phyloP scores from a whole-genome alignment of 2,797 vertebrate species.

The Platyrinchus mystaceus region DNA sequence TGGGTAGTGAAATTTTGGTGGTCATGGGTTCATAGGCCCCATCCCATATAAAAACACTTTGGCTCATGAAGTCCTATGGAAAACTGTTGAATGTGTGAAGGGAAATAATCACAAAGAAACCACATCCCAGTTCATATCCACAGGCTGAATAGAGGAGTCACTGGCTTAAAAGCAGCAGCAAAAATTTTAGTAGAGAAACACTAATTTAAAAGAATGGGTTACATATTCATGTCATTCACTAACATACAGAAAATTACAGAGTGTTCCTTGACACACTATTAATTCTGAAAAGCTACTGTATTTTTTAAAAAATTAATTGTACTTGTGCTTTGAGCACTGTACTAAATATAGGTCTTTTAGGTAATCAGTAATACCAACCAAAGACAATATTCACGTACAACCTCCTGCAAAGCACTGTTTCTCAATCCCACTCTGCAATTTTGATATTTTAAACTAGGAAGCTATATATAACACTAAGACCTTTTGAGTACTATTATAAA shows the following conservation, averaged over 20 bases:
- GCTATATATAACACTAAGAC: background rate
- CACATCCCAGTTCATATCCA: background rate
- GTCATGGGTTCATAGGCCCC: background rate
- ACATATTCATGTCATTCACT: background rate
- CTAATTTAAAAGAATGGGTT: background rate
- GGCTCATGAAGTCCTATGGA: background rate
- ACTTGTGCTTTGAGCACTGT: background rate
- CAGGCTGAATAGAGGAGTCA: background rate
- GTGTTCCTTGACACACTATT: background rate
- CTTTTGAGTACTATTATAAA: background rate
- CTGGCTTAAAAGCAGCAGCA: conserved; percentile 16
- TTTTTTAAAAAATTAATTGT: background rate
- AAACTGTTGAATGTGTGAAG: background rate
- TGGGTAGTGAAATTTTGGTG: background rate
- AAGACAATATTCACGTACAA: background rate
- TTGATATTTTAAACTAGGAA: background rate
- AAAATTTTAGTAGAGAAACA: background rate
- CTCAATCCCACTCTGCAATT: no score
- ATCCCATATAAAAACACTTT: background rate
- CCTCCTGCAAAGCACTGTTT: background rate
- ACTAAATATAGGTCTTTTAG: background rate
- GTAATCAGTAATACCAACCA: background rate
- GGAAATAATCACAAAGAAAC: background rate
- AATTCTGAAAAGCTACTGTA: background rate
- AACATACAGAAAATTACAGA: background rate